These are phyloP conservation scores for Drosophila persimilis DNA, from an alignment of 1,140 invertebrate species.

Conservation along the genomic window DNA sequence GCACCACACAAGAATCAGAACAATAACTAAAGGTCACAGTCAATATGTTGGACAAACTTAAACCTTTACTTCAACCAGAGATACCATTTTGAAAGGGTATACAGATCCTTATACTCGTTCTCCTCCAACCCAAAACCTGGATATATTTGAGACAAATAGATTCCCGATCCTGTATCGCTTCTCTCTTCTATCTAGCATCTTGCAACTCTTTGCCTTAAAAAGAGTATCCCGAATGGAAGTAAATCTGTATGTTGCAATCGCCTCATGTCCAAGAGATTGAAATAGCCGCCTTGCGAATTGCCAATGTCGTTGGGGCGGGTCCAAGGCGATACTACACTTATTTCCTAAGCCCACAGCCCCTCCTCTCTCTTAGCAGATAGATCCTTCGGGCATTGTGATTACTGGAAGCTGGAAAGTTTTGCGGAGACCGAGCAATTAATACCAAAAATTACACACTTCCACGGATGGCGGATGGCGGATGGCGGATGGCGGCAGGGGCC, in stretches of 20 bases:
- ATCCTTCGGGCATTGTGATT: constrained; percentile 57
- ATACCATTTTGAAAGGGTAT: neutral
- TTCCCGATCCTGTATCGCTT: too few relatives aligned
- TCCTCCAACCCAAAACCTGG: too few relatives aligned
- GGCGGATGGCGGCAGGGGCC: constrained; percentile 5
- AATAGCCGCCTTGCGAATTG: constrained; percentile 53
- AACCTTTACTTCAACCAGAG: too few relatives aligned
- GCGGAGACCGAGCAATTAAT: constrained; percentile 64
- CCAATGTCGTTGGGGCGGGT: constrained; percentile 34
- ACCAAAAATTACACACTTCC: constrained; percentile 77
- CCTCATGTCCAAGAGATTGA: constrained; percentile 27
- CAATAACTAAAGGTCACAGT: constrained; percentile 59
- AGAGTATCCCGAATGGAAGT: too few relatives aligned
- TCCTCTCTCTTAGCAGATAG: neutral
- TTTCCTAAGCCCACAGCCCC: constrained; percentile 47
- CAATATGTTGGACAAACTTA: constrained; percentile 33
- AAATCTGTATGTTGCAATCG: too few relatives aligned
- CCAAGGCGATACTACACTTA: constrained; percentile 75
- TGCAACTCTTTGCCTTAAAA: too few relatives aligned
- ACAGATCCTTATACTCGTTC: too few relatives aligned
- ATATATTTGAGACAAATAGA: too few relatives aligned
- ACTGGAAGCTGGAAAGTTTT: constrained; percentile 70
- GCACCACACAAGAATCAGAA: constrained; percentile 26
- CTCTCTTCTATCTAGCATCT: neutral
- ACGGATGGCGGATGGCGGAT: constrained; percentile 23